phyloP scores from a whole-genome alignment of 2,113 vertebrate species.

The Acrocephalus kingi region DNA sequence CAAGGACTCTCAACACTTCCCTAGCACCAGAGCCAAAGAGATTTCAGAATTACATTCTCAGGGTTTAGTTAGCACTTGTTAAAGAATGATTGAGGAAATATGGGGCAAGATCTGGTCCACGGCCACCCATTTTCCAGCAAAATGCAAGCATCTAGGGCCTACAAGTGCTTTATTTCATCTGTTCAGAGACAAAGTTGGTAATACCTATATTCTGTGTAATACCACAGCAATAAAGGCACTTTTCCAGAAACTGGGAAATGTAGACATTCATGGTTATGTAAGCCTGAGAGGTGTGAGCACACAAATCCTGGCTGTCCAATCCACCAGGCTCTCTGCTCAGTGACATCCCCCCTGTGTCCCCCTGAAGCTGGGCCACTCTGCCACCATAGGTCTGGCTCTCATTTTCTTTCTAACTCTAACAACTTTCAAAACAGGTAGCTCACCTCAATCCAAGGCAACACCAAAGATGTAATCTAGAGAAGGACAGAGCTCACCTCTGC shows the following conservation, averaged over 20 bases:
- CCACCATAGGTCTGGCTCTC: not conserved
- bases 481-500: not conserved
- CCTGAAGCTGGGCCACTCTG: not conserved
- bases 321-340: not conserved
- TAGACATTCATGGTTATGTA: fast-evolving
- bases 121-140: not conserved
- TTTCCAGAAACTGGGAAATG: not conserved
- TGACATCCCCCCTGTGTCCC: not conserved
- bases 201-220: not conserved
- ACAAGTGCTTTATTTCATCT: not conserved
- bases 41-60: not conserved
- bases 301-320: not conserved
- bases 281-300: not conserved
- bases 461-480: not conserved
- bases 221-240: not conserved
- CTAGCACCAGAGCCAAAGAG: not conserved
- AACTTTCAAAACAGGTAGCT: not conserved
- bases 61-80: not conserved
- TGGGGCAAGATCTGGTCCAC: not conserved
- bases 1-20: not conserved
- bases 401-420: not conserved
- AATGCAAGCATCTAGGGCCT: not conserved
- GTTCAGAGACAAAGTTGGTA: not conserved
- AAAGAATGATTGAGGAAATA: not conserved
- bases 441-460: not conserved